Evolutionary conservation across 2,113 vertebrate species (phyloP).

Genomic region (Penelope pileata): DNA sequence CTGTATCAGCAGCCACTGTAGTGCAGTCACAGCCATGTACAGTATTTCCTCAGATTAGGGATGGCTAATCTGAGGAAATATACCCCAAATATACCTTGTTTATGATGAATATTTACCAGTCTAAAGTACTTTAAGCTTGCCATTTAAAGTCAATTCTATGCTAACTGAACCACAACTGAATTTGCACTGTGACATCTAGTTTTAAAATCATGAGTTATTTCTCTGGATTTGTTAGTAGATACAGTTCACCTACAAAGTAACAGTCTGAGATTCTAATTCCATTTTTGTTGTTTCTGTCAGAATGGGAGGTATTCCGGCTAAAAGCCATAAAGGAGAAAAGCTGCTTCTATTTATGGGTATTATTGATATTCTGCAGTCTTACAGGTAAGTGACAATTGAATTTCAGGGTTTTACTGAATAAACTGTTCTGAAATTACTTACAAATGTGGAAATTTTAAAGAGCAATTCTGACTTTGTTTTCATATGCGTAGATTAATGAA

Average conservation of each 20-base stretch:
- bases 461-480: slow-evolving; percentile 1
- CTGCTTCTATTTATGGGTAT: slow-evolving; percentile 96
- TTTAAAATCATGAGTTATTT: background rate
- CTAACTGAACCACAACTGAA: background rate
- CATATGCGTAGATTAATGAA: slow-evolving; percentile 89
- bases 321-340: slow-evolving; percentile 93
- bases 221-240: background rate
- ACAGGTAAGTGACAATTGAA: slow-evolving; percentile 81
- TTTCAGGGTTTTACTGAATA: background rate
- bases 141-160: background rate
- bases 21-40: background rate
- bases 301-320: slow-evolving; percentile 98
- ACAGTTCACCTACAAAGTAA: background rate
- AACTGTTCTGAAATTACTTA: background rate
- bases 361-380: slow-evolving; percentile 98
- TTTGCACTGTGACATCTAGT: background rate
- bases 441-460: background rate
- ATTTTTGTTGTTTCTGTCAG: slow-evolving; percentile 70
- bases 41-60: background rate
- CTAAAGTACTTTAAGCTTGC: background rate
- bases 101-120: background rate
- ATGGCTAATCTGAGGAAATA: no score
- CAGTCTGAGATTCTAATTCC: background rate
- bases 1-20: background rate
- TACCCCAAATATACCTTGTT: background rate